Evolutionary conservation across 2,888 invertebrate species (phyloP).

Genomic region (Camponotus fellah): DNA sequence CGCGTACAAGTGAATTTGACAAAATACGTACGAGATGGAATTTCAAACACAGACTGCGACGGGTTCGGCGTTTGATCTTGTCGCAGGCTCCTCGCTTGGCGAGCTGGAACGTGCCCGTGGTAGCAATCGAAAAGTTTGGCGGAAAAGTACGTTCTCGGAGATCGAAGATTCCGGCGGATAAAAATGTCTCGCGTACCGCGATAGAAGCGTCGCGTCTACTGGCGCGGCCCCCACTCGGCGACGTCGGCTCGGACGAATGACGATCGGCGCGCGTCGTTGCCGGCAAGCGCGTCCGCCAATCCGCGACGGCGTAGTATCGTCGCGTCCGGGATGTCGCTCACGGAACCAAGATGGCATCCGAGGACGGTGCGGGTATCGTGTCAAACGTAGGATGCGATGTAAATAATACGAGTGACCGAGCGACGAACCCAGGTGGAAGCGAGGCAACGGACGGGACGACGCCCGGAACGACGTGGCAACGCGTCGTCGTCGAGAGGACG

Average conservation of each 20-base stretch:
- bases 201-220: constrained; percentile 74
- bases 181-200: constrained; percentile 65
- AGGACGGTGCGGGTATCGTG: constrained; percentile 84
- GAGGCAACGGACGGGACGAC: constrained; percentile 63
- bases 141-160: constrained; percentile 62
- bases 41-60: not conserved
- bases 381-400: constrained; percentile 85
- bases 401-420: constrained; percentile 79
- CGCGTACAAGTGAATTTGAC: not conserved
- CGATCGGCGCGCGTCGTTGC: constrained; percentile 60
- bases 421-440: constrained; percentile 59
- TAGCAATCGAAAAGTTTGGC: constrained; percentile 53
- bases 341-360: constrained; percentile 86
- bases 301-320: constrained; percentile 74
- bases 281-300: constrained; percentile 73
- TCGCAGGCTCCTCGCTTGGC: not conserved
- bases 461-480: constrained; percentile 62
- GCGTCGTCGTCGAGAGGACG: constrained; percentile 59
- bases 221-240: constrained; percentile 67
- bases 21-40: not conserved
- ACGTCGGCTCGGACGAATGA: constrained; percentile 64
- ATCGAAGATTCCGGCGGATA: constrained; percentile 71
- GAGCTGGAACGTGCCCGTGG: not conserved
- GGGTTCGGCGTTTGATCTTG: not conserved
- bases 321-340: constrained; percentile 75